Percentiles rank a stretch among this genome's conserved stretches.
phyloP scores from a whole-genome alignment of 2,797 vertebrate species.

The Cossypha polioptera region DNA sequence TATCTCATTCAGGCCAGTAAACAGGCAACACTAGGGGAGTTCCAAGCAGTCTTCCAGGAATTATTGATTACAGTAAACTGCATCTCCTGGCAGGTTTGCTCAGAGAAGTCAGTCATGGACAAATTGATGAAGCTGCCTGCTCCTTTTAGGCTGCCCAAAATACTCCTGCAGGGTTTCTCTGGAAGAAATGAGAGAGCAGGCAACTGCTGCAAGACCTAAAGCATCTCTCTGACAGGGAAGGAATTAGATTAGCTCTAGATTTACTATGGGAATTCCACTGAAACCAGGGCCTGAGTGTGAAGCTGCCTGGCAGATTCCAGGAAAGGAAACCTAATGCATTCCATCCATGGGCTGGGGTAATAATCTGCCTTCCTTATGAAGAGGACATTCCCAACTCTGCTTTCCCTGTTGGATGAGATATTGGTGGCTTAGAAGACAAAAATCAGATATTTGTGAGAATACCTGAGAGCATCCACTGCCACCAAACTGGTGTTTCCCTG shows the following conservation, averaged over 20 bases:
- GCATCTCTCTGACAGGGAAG: not conserved
- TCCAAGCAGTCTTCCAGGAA: not conserved
- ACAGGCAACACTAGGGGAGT: not conserved
- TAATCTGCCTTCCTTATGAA: not conserved
- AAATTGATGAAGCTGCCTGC: conserved; percentile 13
- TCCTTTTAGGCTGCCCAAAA: not conserved
- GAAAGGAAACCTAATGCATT: not conserved
- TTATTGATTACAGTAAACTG: not conserved
- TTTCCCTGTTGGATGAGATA: too few relatives aligned
- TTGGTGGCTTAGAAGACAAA: not conserved
- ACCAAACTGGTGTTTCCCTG: not conserved
- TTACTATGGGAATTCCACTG: not conserved
- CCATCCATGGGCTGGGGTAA: not conserved
- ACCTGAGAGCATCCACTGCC: not conserved
- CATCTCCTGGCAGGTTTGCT: not conserved
- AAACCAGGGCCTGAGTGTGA: not conserved
- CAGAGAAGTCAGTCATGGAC: conserved; percentile 9
- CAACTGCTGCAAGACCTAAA: not conserved
- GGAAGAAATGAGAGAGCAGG: not conserved
- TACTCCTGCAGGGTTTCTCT: not conserved
- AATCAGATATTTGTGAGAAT: not conserved
- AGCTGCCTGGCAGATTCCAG: not conserved
- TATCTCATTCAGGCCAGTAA: not conserved
- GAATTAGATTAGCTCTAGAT: not conserved
- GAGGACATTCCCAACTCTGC: fast-evolving